Base-by-base conservation (phyloP, 2,888 invertebrate species). In the Enchytraeus crypticus region DNA sequence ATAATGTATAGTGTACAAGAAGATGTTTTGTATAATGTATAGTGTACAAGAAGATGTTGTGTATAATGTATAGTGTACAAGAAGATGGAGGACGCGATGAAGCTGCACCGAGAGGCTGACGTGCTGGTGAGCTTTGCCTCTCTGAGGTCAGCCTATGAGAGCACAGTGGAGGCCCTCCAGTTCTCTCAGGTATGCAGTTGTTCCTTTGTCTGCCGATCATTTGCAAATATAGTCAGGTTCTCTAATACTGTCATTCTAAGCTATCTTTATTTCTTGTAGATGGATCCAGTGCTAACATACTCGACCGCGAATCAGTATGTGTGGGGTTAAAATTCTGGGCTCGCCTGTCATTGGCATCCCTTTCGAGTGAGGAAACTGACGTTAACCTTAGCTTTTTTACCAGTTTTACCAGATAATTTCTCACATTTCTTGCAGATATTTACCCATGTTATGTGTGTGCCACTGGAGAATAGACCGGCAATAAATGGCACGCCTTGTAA, bases 41-140 rank as follows among this genome's bases (percentile, higher is more conserved):
- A n/a, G n/a, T n/a, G n/a, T n/a, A n/a, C n/a, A n/a, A n/a, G n/a
- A n/a, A n/a, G n/a, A n/a, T n/a, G n/a, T n/a, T n/a, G n/a, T n/a
- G n/a, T n/a, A n/a, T 53, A 21, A 38, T 57, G 65, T 71, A 66
- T 82, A 72, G 91, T 96, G 5, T 99, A 97, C 82, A 95, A 95
- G 71, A 90, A 89, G 74, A 95, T 98, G 93, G 88, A 87, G 66
- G 92, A 95, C 72, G 95, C 96, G 1, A 92, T 97, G 87, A 84
- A 84, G 5, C 93, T 92, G 71, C 96, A 98, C 76, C 88, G 89
- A 26, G 91, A 93, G 61, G 96, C 95, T 1, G 90, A 92, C 67
- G 92, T 96, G 0, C 83, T 99, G 73, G 79, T 99, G 43, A 97
- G 91, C 77, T 99, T 99, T 80, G 98, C 98, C 0, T 98, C 97